A percentile compares a stretch with the other conserved stretches of the same genome.
Conservation (phyloP, 2,888 invertebrate species). For the Muschampia plurimacula region DNA sequence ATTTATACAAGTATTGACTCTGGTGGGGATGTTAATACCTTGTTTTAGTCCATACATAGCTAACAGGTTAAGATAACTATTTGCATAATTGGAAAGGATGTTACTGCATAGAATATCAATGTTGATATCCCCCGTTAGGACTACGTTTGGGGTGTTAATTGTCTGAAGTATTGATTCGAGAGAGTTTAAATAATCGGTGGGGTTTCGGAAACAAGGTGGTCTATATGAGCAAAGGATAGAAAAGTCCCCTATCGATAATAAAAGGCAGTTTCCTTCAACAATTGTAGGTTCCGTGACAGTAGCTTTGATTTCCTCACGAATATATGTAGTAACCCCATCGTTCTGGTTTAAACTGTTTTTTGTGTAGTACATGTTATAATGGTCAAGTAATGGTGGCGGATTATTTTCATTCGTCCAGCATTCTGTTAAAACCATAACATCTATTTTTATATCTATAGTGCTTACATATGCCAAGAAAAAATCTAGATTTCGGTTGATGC, state of each 20-base stretch:
- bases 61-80: background rate
- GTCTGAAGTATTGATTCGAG: background rate
- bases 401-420: background rate
- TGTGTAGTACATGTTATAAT: background rate
- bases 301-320: background rate
- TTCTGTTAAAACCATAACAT: background rate
- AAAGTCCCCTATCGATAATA: background rate
- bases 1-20: background rate
- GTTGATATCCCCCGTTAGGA: background rate
- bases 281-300: background rate
- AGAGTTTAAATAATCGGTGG: background rate
- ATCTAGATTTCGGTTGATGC: background rate
- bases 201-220: background rate
- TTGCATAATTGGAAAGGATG: background rate
- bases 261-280: background rate
- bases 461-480: background rate
- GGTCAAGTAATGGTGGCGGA: background rate
- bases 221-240: background rate
- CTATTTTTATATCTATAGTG: background rate
- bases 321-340: background rate
- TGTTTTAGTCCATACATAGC: background rate
- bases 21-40: background rate
- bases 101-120: background rate
- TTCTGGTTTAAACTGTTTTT: background rate
- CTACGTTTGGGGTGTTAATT: background rate